A percentile compares a stretch with the other conserved stretches of the same genome.
phyloP scores from a whole-genome alignment of 2,888 invertebrate genomes.

The Drosophila pseudotakahashii region DNA sequence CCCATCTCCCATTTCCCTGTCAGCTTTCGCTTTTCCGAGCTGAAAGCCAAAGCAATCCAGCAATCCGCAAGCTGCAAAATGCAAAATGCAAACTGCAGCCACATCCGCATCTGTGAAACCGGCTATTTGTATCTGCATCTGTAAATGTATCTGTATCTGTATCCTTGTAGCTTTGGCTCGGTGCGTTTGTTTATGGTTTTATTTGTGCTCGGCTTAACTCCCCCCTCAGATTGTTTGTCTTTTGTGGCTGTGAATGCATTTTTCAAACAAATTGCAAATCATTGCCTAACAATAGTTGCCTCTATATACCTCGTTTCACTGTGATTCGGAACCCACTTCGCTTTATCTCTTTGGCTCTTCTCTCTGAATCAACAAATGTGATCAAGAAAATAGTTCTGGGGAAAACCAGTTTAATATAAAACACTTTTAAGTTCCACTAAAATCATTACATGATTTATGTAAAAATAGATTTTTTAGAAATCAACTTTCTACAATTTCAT shows the following conservation, averaged over 20 bases:
- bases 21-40: conserved; percentile 52
- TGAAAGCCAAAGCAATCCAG: conserved; percentile 38
- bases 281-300: conserved; percentile 78
- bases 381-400: background rate
- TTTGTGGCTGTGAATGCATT: conserved; percentile 79
- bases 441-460: background rate
- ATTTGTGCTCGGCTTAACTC: conserved; percentile 56
- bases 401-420: no score
- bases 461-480: no score
- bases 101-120: conserved; percentile 27
- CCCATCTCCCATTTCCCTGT: conserved; percentile 22
- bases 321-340: conserved; percentile 43
- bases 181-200: conserved; percentile 69
- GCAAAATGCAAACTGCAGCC: conserved; percentile 35
- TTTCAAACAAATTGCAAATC: conserved; percentile 81
- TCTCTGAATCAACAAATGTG: background rate
- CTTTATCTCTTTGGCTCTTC: conserved; percentile 10
- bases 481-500: no score
- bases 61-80: conserved; percentile 29
- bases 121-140: conserved; percentile 30
- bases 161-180: conserved; percentile 37
- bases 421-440: background rate
- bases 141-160: conserved; percentile 26
- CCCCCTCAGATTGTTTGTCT: conserved; percentile 62
- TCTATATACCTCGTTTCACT: conserved; percentile 17